Percentiles rank a stretch among this genome's conserved stretches.
Conservation (phyloP, 2,888 invertebrate genomes). For the Pasiphila rectangulata region DNA sequence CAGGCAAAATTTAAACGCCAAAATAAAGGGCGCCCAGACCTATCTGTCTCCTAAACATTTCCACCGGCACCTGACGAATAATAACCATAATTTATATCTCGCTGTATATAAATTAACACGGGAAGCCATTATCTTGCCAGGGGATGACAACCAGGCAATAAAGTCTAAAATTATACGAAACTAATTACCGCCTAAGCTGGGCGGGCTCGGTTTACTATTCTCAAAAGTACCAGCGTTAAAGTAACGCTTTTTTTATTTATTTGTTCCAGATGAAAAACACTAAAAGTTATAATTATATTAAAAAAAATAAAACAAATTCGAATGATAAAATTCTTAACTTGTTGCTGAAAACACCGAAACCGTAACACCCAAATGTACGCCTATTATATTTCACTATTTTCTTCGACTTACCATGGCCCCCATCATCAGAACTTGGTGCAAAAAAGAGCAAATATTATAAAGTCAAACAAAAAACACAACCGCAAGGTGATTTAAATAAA, state of each 20-base stretch:
- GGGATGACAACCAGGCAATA: conserved; percentile 60
- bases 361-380: too few relatives aligned
- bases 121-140: conserved; percentile 60
- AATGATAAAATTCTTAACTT: too few relatives aligned
- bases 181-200: conserved; percentile 63
- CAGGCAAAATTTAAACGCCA: conserved; percentile 12
- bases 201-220: conserved; percentile 31
- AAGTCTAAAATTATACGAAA: conserved; percentile 67
- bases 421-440: too few relatives aligned
- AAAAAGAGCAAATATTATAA: too few relatives aligned
- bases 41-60: conserved; percentile 33
- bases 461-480: too few relatives aligned
- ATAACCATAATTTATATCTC: conserved; percentile 55
- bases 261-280: not conserved
- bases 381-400: too few relatives aligned
- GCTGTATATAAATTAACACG: conserved; percentile 57
- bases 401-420: too few relatives aligned
- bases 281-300: not conserved
- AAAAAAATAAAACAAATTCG: not conserved
- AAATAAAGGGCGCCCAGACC: conserved; percentile 21
- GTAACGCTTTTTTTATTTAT: conserved; percentile 16
- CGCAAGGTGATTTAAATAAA: too few relatives aligned
- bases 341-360: too few relatives aligned
- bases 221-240: conserved; percentile 32
- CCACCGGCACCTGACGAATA: conserved; percentile 33